A percentile compares a stretch with the other conserved stretches of the same genome.
Conservation (phyloP, 2,113 vertebrate genomes). For the Bubalus kerabau region DNA sequence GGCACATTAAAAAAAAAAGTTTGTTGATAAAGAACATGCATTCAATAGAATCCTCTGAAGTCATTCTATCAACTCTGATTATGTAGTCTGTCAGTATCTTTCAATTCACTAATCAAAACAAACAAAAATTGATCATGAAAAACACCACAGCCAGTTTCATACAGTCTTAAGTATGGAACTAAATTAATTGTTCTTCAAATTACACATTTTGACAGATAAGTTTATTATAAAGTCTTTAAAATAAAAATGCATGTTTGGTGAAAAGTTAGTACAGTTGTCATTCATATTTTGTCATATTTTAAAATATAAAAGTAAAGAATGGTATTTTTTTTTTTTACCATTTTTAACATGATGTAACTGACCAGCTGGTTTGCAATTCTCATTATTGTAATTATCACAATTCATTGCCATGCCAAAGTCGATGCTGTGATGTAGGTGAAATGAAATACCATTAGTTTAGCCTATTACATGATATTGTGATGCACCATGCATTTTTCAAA, state of each 20-base stretch:
- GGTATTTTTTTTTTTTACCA: slow-evolving; percentile 13
- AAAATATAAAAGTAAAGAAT: slow-evolving; percentile 61
- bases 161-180: slow-evolving; percentile 36
- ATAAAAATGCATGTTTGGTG: slow-evolving; percentile 62
- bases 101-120: slow-evolving; percentile 13
- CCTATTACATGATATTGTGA: neutral
- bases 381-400: neutral
- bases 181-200: slow-evolving; percentile 56
- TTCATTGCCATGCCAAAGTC: slow-evolving; percentile 36
- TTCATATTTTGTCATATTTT: slow-evolving; percentile 52
- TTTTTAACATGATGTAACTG: slow-evolving; percentile 26
- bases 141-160: slow-evolving; percentile 33
- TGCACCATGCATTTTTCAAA: slow-evolving; percentile 11
- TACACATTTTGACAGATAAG: slow-evolving; percentile 47
- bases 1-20: slow-evolving; percentile 48
- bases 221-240: slow-evolving; percentile 68
- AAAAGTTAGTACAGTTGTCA: slow-evolving; percentile 65
- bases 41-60: slow-evolving; percentile 26
- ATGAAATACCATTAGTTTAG: neutral
- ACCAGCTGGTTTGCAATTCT: slow-evolving; percentile 21
- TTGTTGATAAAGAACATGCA: slow-evolving; percentile 35
- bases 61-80: neutral
- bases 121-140: slow-evolving; percentile 19
- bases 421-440: slow-evolving; percentile 22
- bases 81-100: neutral